A percentile compares a stretch with the other conserved stretches of the same genome.
Conservation (phyloP, 2,797 vertebrate species). For the Phylloscopus collybita region DNA sequence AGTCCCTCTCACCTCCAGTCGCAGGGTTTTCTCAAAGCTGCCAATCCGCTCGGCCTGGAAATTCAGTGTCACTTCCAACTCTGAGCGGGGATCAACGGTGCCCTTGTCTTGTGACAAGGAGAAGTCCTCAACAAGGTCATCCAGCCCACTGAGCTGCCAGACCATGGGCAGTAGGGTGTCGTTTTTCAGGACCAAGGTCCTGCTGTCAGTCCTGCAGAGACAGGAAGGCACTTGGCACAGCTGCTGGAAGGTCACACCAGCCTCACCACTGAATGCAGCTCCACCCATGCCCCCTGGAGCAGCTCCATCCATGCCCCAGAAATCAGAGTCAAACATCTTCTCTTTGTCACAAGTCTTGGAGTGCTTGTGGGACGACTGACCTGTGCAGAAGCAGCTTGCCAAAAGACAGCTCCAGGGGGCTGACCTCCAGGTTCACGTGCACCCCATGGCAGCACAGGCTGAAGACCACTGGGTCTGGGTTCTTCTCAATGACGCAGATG, state of each 20-base stretch:
- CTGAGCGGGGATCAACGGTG: conserved; percentile 67
- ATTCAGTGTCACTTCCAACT: conserved; percentile 75
- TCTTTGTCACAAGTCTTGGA: too few species aligned
- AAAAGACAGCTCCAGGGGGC: too few species aligned
- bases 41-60: conserved; percentile 81
- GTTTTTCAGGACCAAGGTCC: conserved; percentile 80
- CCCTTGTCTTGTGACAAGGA: conserved; percentile 77
- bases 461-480: too few species aligned
- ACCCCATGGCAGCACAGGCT: too few species aligned
- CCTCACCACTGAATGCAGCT: background rate
- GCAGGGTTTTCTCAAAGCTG: conserved; percentile 81
- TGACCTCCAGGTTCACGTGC: too few species aligned
- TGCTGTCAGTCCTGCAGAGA: conserved; percentile 79
- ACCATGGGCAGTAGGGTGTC: conserved; percentile 77
- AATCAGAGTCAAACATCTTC: too few species aligned
- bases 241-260: background rate
- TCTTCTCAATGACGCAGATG: too few species aligned
- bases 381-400: too few species aligned
- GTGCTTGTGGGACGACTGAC: too few species aligned
- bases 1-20: conserved; percentile 83
- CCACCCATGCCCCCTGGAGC: background rate
- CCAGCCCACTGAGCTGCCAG: conserved; percentile 87
- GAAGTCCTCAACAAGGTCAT: conserved; percentile 87
- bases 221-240: background rate
- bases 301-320: background rate